Evolutionary conservation across 2,888 invertebrate species (phyloP), one percentile per base, ranked within the genome.

Genomic region (Agonopterix heracliana): DNA sequence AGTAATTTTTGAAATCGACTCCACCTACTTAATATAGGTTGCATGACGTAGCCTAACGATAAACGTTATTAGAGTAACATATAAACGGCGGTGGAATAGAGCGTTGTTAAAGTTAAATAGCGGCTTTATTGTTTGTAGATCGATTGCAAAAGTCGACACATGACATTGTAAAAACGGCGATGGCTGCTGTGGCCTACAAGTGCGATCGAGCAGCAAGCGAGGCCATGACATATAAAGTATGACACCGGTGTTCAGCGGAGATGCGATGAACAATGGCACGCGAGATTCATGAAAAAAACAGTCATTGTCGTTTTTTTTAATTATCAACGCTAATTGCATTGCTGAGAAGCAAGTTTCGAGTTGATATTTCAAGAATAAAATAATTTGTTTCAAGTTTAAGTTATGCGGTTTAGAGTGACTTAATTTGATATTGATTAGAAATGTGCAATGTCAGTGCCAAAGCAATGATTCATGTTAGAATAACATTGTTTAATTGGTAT

Each of bases 81-180:
- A 17, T 26, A 26, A 26, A 26, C 26, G 44, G 14, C 8, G 34
- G 43, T 45, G 55, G 62, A 64, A 66, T 64, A 62, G 51, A 53
- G 56, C 49, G 57, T 56, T 57, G 59, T 63, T 68, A 64, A 49
- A 50, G 63, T 61, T 68, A 64, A 68, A 68, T 66, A 69, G 68
- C 61, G 58, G 14, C 10, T 68, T 74, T 75, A 78, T 76, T 81
- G 77, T 80, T 71, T 68, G 65, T 66, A 64, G 67, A 77, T 77
- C 62, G 71, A 72, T 83, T 85, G 79, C 82, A 71, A 85, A 78
- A 85, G 68, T 64, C 70, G 68, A 83, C 77, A 84, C 83, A 86
- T 86, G 85, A 87, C 87, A 86, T 85, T 87, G 87, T 84, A 80
- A 76, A 81, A 80, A 74, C 75, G 56, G 68, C 73, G 81, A 81